These are phyloP conservation scores for Mycteria americana DNA, from an alignment of 2,797 vertebrate genomes.

Conservation along the genomic window DNA sequence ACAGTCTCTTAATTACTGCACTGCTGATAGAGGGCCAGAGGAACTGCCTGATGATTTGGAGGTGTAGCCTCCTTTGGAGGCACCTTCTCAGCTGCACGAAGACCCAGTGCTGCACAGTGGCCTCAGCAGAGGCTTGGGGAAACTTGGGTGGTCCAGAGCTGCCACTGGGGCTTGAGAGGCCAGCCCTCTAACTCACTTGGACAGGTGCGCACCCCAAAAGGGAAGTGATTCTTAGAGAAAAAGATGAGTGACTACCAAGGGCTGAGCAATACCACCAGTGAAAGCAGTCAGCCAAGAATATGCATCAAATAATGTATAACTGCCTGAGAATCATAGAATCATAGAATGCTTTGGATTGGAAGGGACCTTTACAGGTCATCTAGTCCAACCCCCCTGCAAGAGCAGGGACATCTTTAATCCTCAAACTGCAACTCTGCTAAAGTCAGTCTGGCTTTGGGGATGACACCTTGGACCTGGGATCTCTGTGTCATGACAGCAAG, in stretches of 20 bases:
- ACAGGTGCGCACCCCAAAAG: not conserved
- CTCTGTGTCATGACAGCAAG: not conserved
- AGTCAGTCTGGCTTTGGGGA: not conserved
- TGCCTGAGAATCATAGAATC: not conserved
- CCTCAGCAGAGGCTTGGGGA: not conserved
- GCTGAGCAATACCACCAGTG: not conserved
- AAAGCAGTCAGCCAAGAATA: not conserved
- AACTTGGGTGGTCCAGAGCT: fast-evolving
- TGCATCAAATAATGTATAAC: not conserved
- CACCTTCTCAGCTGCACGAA: not conserved
- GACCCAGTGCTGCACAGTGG: not conserved
- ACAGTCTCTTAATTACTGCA: not conserved
- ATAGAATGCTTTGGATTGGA: too few species aligned
- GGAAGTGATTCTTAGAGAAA: not conserved
- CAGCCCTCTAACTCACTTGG: not conserved
- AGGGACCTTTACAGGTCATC: too few species aligned
- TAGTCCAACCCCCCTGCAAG: too few species aligned
- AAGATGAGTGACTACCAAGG: not conserved
- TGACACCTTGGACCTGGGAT: not conserved
- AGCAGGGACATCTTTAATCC: not conserved
- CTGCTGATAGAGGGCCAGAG: not conserved
- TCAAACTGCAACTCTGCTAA: not conserved
- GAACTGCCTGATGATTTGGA: not conserved
- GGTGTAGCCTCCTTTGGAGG: not conserved
- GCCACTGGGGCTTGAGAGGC: not conserved